Evolutionary conservation across 2,797 vertebrate species (phyloP).

Genomic region (Muscicapa comitata): DNA sequence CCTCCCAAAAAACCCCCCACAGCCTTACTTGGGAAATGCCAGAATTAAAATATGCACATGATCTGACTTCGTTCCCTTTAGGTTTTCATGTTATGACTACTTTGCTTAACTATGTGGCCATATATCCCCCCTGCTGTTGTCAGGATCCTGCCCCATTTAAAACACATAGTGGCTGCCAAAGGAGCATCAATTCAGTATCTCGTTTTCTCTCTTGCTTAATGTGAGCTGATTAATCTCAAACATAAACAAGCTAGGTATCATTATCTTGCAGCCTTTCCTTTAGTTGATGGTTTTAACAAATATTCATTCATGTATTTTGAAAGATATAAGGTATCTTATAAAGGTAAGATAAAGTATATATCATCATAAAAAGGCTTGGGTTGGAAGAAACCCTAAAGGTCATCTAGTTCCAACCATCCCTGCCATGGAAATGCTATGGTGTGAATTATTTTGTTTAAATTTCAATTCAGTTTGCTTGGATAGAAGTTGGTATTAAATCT

Average conservation of each 20-base stretch:
- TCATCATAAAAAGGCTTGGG: not conserved
- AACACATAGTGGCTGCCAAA: not conserved
- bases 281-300: not conserved
- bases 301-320: not conserved
- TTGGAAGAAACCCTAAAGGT: not conserved
- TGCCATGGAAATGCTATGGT: not conserved
- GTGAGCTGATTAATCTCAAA: not conserved
- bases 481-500: not conserved
- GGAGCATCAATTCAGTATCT: not conserved
- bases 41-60: not conserved
- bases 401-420: not conserved
- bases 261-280: not conserved
- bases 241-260: not conserved
- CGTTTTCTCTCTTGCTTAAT: not conserved
- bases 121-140: no score
- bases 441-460: not conserved
- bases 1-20: fast-evolving
- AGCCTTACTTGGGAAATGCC: not conserved
- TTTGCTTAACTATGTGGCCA: not conserved
- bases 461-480: not conserved
- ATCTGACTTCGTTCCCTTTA: not conserved
- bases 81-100: not conserved
- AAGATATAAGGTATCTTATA: not conserved
- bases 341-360: not conserved
- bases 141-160: not conserved